Evolutionary conservation across 2,888 invertebrate species (phyloP).

Genomic region (Ariolimax columbianus): DNA sequence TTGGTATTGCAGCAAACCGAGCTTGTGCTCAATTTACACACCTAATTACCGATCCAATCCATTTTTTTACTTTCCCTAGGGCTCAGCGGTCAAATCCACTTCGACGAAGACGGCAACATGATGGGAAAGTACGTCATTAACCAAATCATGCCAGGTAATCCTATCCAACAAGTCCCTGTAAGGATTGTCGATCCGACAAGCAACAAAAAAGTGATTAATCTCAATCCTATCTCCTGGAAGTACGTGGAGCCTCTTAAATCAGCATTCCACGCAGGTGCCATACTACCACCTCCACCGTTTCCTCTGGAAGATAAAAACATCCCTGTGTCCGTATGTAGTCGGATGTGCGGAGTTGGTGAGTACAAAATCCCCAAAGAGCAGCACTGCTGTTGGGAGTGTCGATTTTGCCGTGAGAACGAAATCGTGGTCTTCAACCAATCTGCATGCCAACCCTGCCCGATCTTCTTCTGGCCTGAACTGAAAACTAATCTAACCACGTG

Average conservation of each 20-base stretch:
- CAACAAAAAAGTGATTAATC: background rate
- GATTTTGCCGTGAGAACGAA: conserved; percentile 58
- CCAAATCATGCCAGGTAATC: conserved; percentile 35
- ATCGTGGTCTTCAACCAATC: conserved; percentile 50
- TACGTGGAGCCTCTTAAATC: conserved; percentile 8
- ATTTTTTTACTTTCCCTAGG: background rate
- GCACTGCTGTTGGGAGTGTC: conserved; percentile 45
- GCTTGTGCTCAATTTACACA: too few relatives aligned
- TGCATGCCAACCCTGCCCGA: conserved; percentile 55
- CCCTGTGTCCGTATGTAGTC: conserved; percentile 48
- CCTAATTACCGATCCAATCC: too few relatives aligned
- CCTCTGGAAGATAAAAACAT: background rate
- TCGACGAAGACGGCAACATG: conserved; percentile 41
- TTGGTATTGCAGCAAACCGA: too few relatives aligned
- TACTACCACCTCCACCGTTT: background rate
- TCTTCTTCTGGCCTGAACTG: conserved; percentile 58
- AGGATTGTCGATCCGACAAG: conserved; percentile 10
- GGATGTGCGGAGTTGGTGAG: conserved; percentile 44
- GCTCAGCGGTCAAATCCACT: conserved; percentile 36
- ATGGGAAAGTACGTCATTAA: conserved; percentile 35
- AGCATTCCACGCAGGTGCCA: background rate
- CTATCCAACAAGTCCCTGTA: background rate
- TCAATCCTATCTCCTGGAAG: conserved; percentile 24
- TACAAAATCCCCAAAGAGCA: conserved; percentile 23
- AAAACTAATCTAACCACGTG: conserved; percentile 49